Evolutionary conservation across 2,888 invertebrate species (phyloP).

Genomic region (Nemapogon koenigi): DNA sequence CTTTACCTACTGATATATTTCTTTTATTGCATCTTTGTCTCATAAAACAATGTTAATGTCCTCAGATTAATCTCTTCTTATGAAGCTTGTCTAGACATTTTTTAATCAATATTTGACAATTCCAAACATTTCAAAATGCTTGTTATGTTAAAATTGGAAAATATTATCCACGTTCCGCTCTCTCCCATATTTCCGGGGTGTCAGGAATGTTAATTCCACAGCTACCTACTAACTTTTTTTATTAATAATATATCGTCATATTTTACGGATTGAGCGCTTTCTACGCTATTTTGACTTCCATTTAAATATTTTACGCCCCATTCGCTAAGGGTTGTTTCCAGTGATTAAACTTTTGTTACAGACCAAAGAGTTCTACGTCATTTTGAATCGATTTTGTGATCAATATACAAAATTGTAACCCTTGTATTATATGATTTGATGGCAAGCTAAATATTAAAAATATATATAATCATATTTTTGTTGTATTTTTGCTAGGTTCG

Average conservation of each 20-base stretch:
- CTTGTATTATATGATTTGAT: no score
- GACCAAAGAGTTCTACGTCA: slow-evolving; percentile 20
- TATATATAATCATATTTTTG: no score
- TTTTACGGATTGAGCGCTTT: slow-evolving; percentile 42
- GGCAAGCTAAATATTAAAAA: no score
- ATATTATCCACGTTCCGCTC: slow-evolving; percentile 17
- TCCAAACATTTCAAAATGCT: slow-evolving; percentile 22
- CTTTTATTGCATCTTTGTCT: no score
- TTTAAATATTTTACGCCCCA: slow-evolving; percentile 61
- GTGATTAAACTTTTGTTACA: slow-evolving; percentile 45
- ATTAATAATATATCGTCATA: slow-evolving; percentile 46
- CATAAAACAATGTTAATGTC: no score
- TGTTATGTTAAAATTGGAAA: slow-evolving; percentile 36
- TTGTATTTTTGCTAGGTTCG: no score
- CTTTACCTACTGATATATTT: no score
- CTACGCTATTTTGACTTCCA: slow-evolving; percentile 55
- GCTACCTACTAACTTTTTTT: slow-evolving; percentile 23
- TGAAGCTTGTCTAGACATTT: no score
- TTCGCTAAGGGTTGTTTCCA: slow-evolving; percentile 53
- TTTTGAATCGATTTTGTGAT: no score
- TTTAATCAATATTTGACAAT: no score
- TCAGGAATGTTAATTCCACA: slow-evolving; percentile 44
- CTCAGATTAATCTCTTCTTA: no score
- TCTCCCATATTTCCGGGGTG: slow-evolving; percentile 29
- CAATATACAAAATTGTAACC: no score